These are phyloP conservation scores for Mamestra brassicae DNA, from an alignment of 2,888 invertebrate genomes.

Conservation along the genomic window DNA sequence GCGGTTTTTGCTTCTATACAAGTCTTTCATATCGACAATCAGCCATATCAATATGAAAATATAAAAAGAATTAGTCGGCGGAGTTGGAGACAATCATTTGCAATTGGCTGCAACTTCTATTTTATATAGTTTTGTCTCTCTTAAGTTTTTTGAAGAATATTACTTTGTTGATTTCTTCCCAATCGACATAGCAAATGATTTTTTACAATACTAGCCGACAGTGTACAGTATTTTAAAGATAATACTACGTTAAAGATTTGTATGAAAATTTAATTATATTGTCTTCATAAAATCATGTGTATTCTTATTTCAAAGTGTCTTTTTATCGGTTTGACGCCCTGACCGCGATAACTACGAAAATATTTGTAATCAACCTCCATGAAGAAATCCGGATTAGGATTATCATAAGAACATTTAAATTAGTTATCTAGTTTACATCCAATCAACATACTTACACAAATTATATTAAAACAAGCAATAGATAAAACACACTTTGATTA, in stretches of 20 bases:
- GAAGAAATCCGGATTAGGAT: slow-evolving; percentile 41
- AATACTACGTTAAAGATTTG: slow-evolving; percentile 95
- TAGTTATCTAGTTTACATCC: slow-evolving; percentile 25
- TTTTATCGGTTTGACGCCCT: slow-evolving; percentile 29
- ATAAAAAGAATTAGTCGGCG: slow-evolving; percentile 86
- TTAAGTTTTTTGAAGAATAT: slow-evolving; percentile 77
- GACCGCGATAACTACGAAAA: slow-evolving; percentile 1
- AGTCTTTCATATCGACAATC: slow-evolving; percentile 92
- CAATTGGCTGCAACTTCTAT: slow-evolving; percentile 50
- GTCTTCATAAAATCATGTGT: slow-evolving; percentile 88
- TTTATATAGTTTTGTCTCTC: slow-evolving; percentile 48
- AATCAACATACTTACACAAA: slow-evolving; percentile 16
- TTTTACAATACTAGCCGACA: slow-evolving; percentile 82
- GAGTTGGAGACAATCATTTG: slow-evolving; percentile 84
- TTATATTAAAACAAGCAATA: slow-evolving; percentile 20
- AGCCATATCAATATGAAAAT: slow-evolving; percentile 92
- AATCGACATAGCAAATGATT: slow-evolving; percentile 80
- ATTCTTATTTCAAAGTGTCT: slow-evolving; percentile 73
- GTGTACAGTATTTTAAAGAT: slow-evolving; percentile 95
- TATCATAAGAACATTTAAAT: slow-evolving; percentile 27
- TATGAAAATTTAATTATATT: slow-evolving; percentile 94
- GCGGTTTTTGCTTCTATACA: slow-evolving; percentile 83
- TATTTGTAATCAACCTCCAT: slow-evolving; percentile 11
- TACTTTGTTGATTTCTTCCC: slow-evolving; percentile 63
- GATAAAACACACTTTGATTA: slow-evolving; percentile 23